phyloP scores from a whole-genome alignment of 2,113 vertebrate species.

The Platanista minor region DNA sequence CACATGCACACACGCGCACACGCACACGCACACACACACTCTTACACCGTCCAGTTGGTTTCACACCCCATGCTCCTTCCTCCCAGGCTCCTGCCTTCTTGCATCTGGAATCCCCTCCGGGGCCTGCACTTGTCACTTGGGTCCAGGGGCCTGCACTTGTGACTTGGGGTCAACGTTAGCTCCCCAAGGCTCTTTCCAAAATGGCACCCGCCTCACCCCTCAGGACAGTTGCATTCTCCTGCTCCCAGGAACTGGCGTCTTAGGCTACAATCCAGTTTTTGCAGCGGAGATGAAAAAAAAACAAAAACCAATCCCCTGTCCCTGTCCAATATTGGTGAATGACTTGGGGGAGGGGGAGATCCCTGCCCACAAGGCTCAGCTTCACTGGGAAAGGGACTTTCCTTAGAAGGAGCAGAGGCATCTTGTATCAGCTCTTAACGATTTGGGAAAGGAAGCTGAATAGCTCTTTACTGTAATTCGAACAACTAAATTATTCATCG shows the following conservation, averaged over 20 bases:
- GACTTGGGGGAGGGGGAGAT: background rate
- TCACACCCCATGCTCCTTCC: background rate
- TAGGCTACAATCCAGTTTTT: background rate
- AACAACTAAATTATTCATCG: constrained; percentile 80
- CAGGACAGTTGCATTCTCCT: background rate
- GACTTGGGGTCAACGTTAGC: background rate
- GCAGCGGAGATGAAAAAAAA: background rate
- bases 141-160: background rate
- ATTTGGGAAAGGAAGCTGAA: constrained; percentile 75
- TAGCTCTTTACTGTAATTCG: constrained; percentile 80
- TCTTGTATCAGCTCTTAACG: constrained; percentile 62
- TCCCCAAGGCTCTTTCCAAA: background rate
- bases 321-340: background rate
- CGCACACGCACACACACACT: background rate
- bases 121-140: background rate
- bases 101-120: fast-evolving
- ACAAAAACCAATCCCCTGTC: background rate
- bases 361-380: constrained; percentile 16
- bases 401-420: constrained; percentile 65
- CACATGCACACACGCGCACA: fast-evolving
- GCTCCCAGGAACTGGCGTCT: background rate
- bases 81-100: background rate
- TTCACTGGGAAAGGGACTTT: constrained; percentile 71
- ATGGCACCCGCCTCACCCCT: fast-evolving
- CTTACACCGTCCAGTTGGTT: fast-evolving